Conservation (phyloP, 1,140 invertebrate genomes). For the Bombus superbus region DNA sequence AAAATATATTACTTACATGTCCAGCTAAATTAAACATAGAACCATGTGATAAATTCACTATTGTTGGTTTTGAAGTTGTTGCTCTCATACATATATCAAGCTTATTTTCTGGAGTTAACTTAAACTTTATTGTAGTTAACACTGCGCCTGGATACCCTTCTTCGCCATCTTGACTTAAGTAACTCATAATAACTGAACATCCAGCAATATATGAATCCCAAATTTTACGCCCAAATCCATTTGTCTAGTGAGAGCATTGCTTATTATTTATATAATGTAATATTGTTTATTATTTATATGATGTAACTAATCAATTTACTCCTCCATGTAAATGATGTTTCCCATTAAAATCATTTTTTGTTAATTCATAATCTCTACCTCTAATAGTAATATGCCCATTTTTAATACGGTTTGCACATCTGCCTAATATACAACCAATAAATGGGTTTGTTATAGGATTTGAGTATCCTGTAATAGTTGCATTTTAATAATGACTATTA, state of each 20-base stretch:
- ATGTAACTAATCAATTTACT: constrained; percentile 65
- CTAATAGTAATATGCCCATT: constrained; percentile 87
- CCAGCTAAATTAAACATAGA: constrained; percentile 96
- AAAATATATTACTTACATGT: constrained; percentile 83
- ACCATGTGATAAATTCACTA: constrained; percentile 95
- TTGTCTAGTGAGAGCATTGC: constrained; percentile 49
- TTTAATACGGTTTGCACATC: constrained; percentile 93
- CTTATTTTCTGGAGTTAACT: constrained; percentile 88
- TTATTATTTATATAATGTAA: neutral
- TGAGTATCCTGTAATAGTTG: constrained; percentile 84
- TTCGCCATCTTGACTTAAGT: constrained; percentile 91
- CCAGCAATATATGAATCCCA: constrained; percentile 82
- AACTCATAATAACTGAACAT: constrained; percentile 86
- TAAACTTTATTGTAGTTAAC: constrained; percentile 87
- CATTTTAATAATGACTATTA: neutral
- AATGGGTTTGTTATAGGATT: constrained; percentile 86
- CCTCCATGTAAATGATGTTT: constrained; percentile 94
- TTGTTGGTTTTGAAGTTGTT: constrained; percentile 89
- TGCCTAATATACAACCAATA: constrained; percentile 93
- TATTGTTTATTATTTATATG: neutral
- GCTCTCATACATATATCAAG: constrained; percentile 89
- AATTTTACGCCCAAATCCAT: constrained; percentile 72
- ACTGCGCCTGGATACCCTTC: constrained; percentile 93
- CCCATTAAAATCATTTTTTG: constrained; percentile 87
- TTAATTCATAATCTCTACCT: constrained; percentile 86